Evolutionary conservation across 2,113 vertebrate genomes (phyloP), one percentile per base, ranked within the genome.

Genomic region (Rhinopithecus roxellana): DNA sequence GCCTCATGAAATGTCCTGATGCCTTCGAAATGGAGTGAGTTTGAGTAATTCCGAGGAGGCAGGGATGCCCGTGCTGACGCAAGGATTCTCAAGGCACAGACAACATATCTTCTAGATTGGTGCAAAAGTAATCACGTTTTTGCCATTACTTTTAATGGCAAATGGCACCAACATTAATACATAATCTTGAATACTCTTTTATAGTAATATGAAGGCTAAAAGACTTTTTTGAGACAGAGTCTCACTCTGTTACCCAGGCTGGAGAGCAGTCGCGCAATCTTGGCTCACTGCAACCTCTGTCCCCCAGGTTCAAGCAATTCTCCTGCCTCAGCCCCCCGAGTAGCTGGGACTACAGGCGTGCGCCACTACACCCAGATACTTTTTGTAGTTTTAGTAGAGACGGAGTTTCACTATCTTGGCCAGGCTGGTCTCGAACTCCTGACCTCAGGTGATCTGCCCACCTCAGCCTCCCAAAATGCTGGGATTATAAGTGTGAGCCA

Each of bases 131-230:
- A 64, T 64, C 61, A 30, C 12, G 12, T 14, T 32, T 64, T 64
- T 64, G 61, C 61, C 61, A 64, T 64, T 64, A 64, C 13, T 64
- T 64, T 64, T 32, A 30, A 64, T 32, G 61, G 27, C 61, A 64
- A 64, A 64, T 64, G 27, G 61, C 27, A 14, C 61, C 5, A 64
- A 64, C 61, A 5, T 64, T 32, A 64, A 64, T 64, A 32, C 27
- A 10, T 88, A 74, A 55, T 72, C 50, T 70, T 95, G 61, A 59
- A 50, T 95, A 81, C 67, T 74, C 69, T 96, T 95, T 97, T 92
- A 32, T 83, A 90, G 52, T 92, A 84, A 95, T 88, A 85, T 70
- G 32, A 89, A 90, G 57, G 78, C 70, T 86, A 50, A 84, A 97
- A 88, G 61, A 80, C 16, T 16, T 13, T 32, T 67, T 69, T 69